Base-by-base conservation (phyloP, 2,797 vertebrate genomes). In the Phataginus tetradactyla region DNA sequence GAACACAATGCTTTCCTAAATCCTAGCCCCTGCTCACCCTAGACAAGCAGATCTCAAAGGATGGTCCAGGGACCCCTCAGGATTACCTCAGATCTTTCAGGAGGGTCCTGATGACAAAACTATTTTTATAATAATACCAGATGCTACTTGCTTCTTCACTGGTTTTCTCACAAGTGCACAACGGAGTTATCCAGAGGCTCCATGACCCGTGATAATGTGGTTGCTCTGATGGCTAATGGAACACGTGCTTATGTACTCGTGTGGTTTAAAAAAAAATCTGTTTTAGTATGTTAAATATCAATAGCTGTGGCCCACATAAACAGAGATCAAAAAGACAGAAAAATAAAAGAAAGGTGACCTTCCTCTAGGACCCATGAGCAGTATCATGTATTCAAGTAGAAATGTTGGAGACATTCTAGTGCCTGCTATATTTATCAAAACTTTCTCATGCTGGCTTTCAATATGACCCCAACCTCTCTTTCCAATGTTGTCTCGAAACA, bases 371-470 rank as follows among this genome's bases (percentile, higher is more conserved):
- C 5, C 4, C 10, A 34, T 1, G 11, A 45, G 86, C 84, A 27
- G 3, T 17, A 25, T 29, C 14, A 51, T 9, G 4, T 78, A n/a
- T 29, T 55, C 51, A 80, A 39, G 49, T 37, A 61, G 51, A 74
- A 80, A 72, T 74, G 7, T n/a, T 87, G n/a, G 59, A 71, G 55
- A 59, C 13, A 55, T 15, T 11, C 12, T 83, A 75, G 72, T 18
- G 79, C 51, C 32, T 81, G 37, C n/a, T 80, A 34, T 49, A 86
- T 75, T n/a, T 59, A 49, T 59, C 18, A 64, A 15, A 63, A 5
- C 12, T 78, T 90, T 87, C 57, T 89, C n/a, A 29, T 86, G 32
- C 51, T 61, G 13, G 7, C 23, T 89, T 96, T 86, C 45, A 49
- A 13, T 29, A 29, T 21, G 25, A 94, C 14, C 13, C 21, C 7